A percentile compares a stretch with the other conserved stretches of the same genome.
These are phyloP conservation scores for Melanaphis sacchari DNA, from an alignment of 1,140 invertebrate species.

Conservation along the genomic window DNA sequence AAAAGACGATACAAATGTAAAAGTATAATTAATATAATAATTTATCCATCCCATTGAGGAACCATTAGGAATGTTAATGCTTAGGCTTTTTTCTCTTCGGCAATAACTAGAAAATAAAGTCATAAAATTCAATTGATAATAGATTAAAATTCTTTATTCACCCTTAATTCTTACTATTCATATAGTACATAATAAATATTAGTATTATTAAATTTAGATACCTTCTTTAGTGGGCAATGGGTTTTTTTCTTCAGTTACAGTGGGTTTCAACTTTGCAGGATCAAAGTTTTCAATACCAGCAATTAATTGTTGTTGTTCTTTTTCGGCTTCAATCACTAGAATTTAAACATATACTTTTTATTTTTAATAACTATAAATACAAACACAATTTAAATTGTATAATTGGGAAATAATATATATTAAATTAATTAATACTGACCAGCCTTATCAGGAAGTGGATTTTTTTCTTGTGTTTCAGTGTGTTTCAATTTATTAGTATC, in stretches of 20 bases:
- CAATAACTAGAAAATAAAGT: constrained; percentile 66
- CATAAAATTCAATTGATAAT: not conserved
- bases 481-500: constrained; percentile 85
- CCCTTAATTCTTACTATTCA: not conserved
- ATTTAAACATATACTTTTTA: constrained; percentile 59
- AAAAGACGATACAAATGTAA: constrained; percentile 36
- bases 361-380: not conserved
- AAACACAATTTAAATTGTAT: not conserved
- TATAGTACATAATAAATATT: not conserved
- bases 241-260: constrained; percentile 90
- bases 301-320: constrained; percentile 83
- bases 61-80: constrained; percentile 53
- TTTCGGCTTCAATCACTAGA: constrained; percentile 85
- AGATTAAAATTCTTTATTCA: not conserved
- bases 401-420: not conserved
- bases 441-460: constrained; percentile 91
- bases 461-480: constrained; percentile 92
- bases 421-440: constrained; percentile 69
- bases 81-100: constrained; percentile 75
- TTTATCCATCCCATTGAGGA: not conserved
- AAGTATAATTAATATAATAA: constrained; percentile 41
- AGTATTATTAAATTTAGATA: constrained; percentile 59
- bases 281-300: constrained; percentile 90
- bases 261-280: constrained; percentile 83
- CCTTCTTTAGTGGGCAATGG: constrained; percentile 85